These are phyloP conservation scores for Hanleya hanleyi DNA, from an alignment of 2,888 invertebrate species.

Conservation along the genomic window DNA sequence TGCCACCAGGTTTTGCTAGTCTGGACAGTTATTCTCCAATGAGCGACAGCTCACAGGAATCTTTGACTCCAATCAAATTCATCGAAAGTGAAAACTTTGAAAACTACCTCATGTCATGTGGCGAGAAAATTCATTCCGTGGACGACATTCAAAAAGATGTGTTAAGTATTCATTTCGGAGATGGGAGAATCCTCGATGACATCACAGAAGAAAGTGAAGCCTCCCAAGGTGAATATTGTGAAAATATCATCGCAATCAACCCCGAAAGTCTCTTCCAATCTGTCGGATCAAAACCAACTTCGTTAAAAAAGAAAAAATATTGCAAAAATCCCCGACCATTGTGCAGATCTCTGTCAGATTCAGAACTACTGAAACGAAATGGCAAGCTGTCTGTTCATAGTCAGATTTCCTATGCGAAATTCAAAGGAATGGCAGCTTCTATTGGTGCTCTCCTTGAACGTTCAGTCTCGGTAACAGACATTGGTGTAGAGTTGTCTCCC, in stretches of 20 bases:
- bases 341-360: not conserved
- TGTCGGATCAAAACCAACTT: too few species aligned
- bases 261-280: too few species aligned
- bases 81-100: not conserved
- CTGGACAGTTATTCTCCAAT: not conserved
- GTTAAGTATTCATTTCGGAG: not conserved
- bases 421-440: too few species aligned
- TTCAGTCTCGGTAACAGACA: not conserved
- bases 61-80: not conserved
- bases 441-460: not conserved
- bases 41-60: not conserved
- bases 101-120: not conserved
- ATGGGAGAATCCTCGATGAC: not conserved
- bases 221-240: too few species aligned
- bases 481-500: not conserved
- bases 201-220: constrained; percentile 9
- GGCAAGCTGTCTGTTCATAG: too few species aligned
- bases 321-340: too few species aligned
- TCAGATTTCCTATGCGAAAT: too few species aligned
- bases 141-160: not conserved
- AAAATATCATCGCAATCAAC: too few species aligned
- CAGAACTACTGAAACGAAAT: not conserved
- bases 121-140: too few species aligned
- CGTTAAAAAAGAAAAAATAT: too few species aligned
- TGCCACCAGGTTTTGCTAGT: not conserved